These are phyloP conservation scores for Caenorhabditis sp. DNA, from an alignment of 2,888 invertebrate genomes.

Conservation along the genomic window DNA sequence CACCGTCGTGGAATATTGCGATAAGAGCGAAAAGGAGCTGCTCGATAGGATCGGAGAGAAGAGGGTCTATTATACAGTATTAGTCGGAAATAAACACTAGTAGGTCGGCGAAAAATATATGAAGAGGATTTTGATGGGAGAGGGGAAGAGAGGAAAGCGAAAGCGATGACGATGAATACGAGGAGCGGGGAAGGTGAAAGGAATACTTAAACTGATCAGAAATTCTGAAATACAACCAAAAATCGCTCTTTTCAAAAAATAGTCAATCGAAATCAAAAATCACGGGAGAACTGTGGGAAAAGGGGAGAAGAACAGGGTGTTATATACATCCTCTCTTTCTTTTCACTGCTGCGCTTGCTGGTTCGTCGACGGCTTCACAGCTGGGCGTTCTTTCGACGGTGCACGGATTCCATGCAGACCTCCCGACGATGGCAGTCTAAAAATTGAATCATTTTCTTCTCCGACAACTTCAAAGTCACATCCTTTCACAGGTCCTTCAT, in stretches of 20 bases:
- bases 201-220: constrained; percentile 1
- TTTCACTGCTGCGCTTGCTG: constrained; percentile 4
- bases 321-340: constrained; percentile 4
- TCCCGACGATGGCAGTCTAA: constrained; percentile 38
- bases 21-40: no score
- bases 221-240: constrained; percentile 1
- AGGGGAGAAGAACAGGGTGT: not conserved
- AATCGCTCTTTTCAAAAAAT: no score
- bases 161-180: constrained; percentile 3
- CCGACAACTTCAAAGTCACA: no score
- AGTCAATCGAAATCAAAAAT: not conserved
- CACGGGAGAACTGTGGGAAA: no score
- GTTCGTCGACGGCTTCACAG: not conserved
- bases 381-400: constrained; percentile 38
- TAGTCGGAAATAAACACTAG: constrained; percentile 41
- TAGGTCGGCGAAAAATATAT: constrained; percentile 10
- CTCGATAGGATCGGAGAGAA: not conserved
- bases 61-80: constrained; percentile 43
- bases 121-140: not conserved
- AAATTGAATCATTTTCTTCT: not conserved
- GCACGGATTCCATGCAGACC: constrained; percentile 57
- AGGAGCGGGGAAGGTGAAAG: not conserved
- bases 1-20: no score
- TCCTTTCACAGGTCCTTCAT: no score
- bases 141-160: not conserved